These are phyloP conservation scores for Diaprepes abbreviatus DNA, from an alignment of 2,888 invertebrate genomes.

Conservation along the genomic window DNA sequence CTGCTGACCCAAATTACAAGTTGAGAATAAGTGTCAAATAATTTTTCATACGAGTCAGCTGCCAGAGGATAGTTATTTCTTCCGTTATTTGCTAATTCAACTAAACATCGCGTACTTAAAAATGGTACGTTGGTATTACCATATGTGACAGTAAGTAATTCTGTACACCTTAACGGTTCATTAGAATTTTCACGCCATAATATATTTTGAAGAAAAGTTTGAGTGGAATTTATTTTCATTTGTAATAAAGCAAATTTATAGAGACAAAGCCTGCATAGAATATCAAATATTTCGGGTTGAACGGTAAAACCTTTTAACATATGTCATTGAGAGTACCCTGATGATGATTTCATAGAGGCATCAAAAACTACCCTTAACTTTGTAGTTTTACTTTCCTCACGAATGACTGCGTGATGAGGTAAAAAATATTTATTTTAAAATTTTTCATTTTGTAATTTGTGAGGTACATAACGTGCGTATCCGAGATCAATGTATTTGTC, in stretches of 20 bases:
- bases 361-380: constrained; percentile 4
- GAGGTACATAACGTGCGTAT: not conserved
- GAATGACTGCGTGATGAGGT: not conserved
- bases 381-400: not conserved
- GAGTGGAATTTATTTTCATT: constrained; percentile 28
- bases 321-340: too few species aligned
- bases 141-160: constrained; percentile 36
- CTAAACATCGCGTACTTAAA: constrained; percentile 35
- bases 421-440: not conserved
- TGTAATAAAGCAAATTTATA: constrained; percentile 31
- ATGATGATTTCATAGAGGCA: too few species aligned
- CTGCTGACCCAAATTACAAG: too few species aligned
- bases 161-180: constrained; percentile 19
- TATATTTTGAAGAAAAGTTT: constrained; percentile 38
- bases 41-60: not conserved
- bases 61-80: not conserved
- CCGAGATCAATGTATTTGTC: not conserved
- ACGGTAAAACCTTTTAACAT: constrained; percentile 38
- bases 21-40: not conserved
- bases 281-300: constrained; percentile 42
- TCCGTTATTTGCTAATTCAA: constrained; percentile 22
- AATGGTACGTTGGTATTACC: constrained; percentile 36
- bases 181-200: constrained; percentile 41
- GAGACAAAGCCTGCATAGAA: constrained; percentile 28
- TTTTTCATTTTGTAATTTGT: not conserved